These are phyloP conservation scores for Chionis minor DNA, from an alignment of 2,113 vertebrate genomes.

Conservation along the genomic window DNA sequence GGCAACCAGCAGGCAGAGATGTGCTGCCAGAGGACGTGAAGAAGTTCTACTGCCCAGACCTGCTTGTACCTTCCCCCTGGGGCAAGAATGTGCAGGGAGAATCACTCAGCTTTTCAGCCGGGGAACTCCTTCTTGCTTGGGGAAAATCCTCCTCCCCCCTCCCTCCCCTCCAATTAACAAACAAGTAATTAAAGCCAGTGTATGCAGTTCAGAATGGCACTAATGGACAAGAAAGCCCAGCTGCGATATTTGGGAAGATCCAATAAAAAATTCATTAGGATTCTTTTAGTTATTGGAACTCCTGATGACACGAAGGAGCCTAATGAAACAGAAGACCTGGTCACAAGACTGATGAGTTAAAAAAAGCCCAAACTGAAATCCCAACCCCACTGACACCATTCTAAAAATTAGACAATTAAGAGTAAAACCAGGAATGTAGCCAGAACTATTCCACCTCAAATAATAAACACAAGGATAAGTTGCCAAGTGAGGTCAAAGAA, in stretches of 20 bases:
- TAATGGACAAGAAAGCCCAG: slow-evolving; percentile 24
- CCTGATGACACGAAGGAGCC: not conserved
- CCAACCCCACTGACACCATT: slow-evolving; percentile 10
- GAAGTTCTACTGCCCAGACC: not conserved
- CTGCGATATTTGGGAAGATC: slow-evolving; percentile 12
- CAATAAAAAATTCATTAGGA: slow-evolving; percentile 42
- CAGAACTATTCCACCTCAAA: slow-evolving; percentile 62
- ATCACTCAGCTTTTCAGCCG: not conserved
- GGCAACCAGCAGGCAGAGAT: not conserved
- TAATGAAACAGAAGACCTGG: slow-evolving; percentile 46
- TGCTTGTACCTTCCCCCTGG: not conserved
- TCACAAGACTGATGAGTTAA: not conserved
- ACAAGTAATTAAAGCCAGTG: not conserved
- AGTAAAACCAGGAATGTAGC: slow-evolving; percentile 53
- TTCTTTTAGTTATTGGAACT: slow-evolving; percentile 18
- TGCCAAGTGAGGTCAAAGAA: slow-evolving; percentile 57
- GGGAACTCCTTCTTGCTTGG: not conserved
- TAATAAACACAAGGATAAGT: slow-evolving; percentile 66
- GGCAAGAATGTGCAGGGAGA: not conserved
- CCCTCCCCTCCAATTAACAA: not conserved
- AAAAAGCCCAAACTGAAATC: not conserved
- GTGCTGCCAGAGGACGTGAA: not conserved
- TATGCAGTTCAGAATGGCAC: not conserved
- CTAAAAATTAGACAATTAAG: slow-evolving; percentile 37
- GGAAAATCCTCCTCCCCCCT: not conserved